Base-by-base conservation (phyloP, 2,888 invertebrate species). In the Lasioglossum morio region DNA sequence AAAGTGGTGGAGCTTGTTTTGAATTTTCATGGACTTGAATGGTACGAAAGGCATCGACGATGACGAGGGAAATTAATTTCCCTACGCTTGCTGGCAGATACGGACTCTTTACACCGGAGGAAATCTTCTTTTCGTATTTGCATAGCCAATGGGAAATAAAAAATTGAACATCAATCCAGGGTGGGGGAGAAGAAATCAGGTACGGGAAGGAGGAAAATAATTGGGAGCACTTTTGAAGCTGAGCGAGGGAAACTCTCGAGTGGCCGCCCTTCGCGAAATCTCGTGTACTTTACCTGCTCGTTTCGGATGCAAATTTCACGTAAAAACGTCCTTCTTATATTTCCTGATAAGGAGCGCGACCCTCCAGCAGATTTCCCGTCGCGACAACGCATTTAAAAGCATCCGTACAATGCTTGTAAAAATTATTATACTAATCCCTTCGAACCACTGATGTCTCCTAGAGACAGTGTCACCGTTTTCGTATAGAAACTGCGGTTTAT, bases 81-180 rank as follows among this genome's bases (percentile, higher is more conserved):
- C 77, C 34, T 30, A 48, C n/a, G 57, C n/a, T n/a, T n/a, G 43
- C 57, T 30, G 53, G 23, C 30, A 0, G 48, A 43, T 43, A 66
- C 34, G 16, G 30, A 53, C 34, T 60, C 75, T 78, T 81, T 86
- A 69, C 34, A 69, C 73, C 66, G 72, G 48, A 60, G 72, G 46
- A 78, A 72, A 88, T 70, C 73, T 84, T 88, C 80, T 85, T 74
- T 77, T 74, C 81, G 86, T 88, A 86, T 91, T 91, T 91, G 86
- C 91, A 90, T 87, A 82, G 85, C 88, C 89, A 90, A 91, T 85
- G 89, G 87, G 81, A 85, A 78, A 89, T 91, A 86, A 91, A 91
- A 91, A 89, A 91, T 91, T 88, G 87, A 90, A 87, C 82, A 85
- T 85, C 83, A 80, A 79, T 79, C 69, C 74, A 34, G 72, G 34